A percentile compares a stretch with the other conserved stretches of the same genome.
phyloP scores from a whole-genome alignment of 2,888 invertebrate genomes.

The Troides helena region DNA sequence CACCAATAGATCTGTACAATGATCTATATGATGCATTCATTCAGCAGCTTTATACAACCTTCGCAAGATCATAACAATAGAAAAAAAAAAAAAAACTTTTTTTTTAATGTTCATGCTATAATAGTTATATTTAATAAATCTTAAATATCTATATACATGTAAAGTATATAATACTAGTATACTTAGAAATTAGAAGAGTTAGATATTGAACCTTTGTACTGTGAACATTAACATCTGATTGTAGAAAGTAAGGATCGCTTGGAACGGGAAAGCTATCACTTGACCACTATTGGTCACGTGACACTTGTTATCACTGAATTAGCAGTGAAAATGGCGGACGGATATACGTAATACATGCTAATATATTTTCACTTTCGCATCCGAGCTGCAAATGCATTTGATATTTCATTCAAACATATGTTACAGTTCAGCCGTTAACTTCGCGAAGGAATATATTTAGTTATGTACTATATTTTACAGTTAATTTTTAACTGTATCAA shows the following conservation, averaged over 20 bases:
- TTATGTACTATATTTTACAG: too few species aligned
- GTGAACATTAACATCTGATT: slow-evolving; percentile 13
- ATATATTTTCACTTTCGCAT: slow-evolving; percentile 16
- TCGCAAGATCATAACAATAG: too few species aligned
- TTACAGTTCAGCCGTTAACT: background rate
- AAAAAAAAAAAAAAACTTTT: too few species aligned
- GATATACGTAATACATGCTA: slow-evolving; percentile 10
- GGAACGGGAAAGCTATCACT: slow-evolving; percentile 22
- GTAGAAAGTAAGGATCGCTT: slow-evolving; percentile 17
- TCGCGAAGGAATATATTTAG: background rate
- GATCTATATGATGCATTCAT: too few species aligned
- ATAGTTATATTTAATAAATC: too few species aligned
- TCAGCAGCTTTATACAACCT: too few species aligned
- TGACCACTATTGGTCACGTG: slow-evolving; percentile 3
- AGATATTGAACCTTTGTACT: slow-evolving; percentile 1
- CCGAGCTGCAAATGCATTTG: background rate
- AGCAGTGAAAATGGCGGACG: slow-evolving; percentile 11
- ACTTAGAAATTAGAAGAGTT: slow-evolving; percentile 15
- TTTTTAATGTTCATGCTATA: too few species aligned
- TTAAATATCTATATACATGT: background rate
- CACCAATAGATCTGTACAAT: too few species aligned
- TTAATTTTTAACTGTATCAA: too few species aligned
- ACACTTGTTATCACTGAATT: slow-evolving; percentile 19
- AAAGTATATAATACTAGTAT: background rate
- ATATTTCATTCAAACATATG: background rate